Percentiles rank a stretch among this genome's conserved stretches.
phyloP scores from a whole-genome alignment of 2,888 invertebrate species.

The Platycheirus albimanus region DNA sequence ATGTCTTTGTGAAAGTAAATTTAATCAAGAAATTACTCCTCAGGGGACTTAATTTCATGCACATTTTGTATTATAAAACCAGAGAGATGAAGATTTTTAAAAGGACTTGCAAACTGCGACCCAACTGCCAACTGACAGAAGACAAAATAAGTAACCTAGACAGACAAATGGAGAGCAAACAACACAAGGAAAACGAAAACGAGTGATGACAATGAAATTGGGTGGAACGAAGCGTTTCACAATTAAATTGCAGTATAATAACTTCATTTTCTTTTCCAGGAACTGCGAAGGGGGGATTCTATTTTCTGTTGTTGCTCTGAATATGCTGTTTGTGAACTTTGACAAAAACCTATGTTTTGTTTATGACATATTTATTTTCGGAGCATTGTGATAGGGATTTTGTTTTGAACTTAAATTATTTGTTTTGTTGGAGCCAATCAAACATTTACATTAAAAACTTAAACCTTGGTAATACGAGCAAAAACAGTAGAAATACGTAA shows the following conservation, averaged over 20 bases:
- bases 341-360: too few relatives aligned
- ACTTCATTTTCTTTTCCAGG: slow-evolving; percentile 46
- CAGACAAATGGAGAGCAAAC: slow-evolving; percentile 16
- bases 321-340: too few relatives aligned
- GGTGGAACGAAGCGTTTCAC: slow-evolving; percentile 62
- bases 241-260: slow-evolving; percentile 68
- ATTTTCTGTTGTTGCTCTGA: too few relatives aligned
- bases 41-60: slow-evolving; percentile 69
- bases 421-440: too few relatives aligned
- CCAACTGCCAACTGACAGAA: slow-evolving; percentile 8
- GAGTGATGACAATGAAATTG: slow-evolving; percentile 69
- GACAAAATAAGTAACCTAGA: background rate
- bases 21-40: slow-evolving; percentile 72
- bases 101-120: slow-evolving; percentile 53
- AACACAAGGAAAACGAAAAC: slow-evolving; percentile 44
- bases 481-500: too few relatives aligned
- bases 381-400: too few relatives aligned
- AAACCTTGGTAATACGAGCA: too few relatives aligned
- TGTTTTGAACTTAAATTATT: too few relatives aligned
- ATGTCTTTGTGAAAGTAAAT: slow-evolving; percentile 68
- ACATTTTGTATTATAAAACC: slow-evolving; percentile 44
- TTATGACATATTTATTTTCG: too few relatives aligned
- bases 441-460: too few relatives aligned
- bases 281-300: too few relatives aligned
- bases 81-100: slow-evolving; percentile 18